Evolutionary conservation across 1,140 invertebrate species (phyloP).

Genomic region (Zaprionus taronus): DNA sequence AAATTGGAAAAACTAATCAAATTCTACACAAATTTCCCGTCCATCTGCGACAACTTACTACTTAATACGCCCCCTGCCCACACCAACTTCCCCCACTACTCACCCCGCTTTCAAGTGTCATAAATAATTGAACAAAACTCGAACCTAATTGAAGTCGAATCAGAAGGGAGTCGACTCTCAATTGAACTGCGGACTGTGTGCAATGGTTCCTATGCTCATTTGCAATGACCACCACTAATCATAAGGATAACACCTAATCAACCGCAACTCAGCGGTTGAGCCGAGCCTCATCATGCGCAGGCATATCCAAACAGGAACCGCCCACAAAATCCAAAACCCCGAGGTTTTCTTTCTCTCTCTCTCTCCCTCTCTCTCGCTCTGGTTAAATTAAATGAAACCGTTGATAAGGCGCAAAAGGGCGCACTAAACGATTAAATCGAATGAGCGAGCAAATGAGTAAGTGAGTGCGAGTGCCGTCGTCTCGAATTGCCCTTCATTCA

Average conservation of each 20-base stretch:
- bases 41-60: not conserved
- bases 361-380: not conserved
- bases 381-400: slow-evolving; percentile 79
- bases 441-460: slow-evolving; percentile 78
- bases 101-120: slow-evolving; percentile 3
- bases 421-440: slow-evolving; percentile 81
- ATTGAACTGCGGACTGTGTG: slow-evolving; percentile 15
- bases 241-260: slow-evolving; percentile 82
- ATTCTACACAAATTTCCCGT: not conserved
- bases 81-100: not conserved
- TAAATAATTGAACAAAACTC: slow-evolving; percentile 41
- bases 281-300: slow-evolving; percentile 24
- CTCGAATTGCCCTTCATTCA: slow-evolving; percentile 30
- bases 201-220: slow-evolving; percentile 9
- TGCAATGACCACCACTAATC: slow-evolving; percentile 72
- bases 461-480: slow-evolving; percentile 1
- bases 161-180: slow-evolving; percentile 24
- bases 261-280: slow-evolving; percentile 51
- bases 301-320: slow-evolving; percentile 36
- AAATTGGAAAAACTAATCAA: slow-evolving; percentile 10
- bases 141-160: slow-evolving; percentile 32
- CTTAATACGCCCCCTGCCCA: not conserved
- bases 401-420: slow-evolving; percentile 82
- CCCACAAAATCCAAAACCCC: slow-evolving; percentile 51
- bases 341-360: slow-evolving; percentile 43